These are phyloP conservation scores for Amniataba percoides DNA, from an alignment of 2,797 vertebrate genomes.

Conservation along the genomic window DNA sequence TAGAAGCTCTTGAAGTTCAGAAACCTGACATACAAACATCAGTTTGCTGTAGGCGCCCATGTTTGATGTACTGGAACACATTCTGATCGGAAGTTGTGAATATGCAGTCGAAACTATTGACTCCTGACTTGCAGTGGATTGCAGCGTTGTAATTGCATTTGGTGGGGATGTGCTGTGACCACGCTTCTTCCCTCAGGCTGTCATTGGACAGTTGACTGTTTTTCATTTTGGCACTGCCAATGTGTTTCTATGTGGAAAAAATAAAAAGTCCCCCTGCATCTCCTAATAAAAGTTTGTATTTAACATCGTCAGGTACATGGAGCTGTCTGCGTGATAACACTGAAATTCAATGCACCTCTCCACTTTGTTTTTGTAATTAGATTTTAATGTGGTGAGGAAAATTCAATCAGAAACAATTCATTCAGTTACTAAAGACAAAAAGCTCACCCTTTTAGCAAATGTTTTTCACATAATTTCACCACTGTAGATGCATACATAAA, in stretches of 20 bases:
- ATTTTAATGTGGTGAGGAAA: not conserved
- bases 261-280: not conserved
- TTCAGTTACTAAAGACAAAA: not conserved
- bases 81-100: too few relatives aligned
- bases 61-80: too few relatives aligned
- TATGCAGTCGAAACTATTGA: too few relatives aligned
- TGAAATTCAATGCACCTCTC: not conserved
- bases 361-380: too few relatives aligned
- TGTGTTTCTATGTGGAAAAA: not conserved
- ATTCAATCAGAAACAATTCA: not conserved
- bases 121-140: too few relatives aligned
- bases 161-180: too few relatives aligned
- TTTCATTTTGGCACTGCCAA: not conserved
- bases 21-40: too few relatives aligned
- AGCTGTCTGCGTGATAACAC: not conserved
- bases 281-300: not conserved
- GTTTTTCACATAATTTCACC: not conserved
- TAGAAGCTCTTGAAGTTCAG: too few relatives aligned
- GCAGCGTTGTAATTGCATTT: too few relatives aligned
- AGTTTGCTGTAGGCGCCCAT: too few relatives aligned
- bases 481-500: not conserved
- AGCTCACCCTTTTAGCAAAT: not conserved
- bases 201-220: not conserved
- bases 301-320: too few relatives aligned
- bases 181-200: not conserved